Evolutionary conservation across 2,888 invertebrate species (phyloP), one percentile per base, ranked within the genome.

Genomic region (Cosmia pyralina): DNA sequence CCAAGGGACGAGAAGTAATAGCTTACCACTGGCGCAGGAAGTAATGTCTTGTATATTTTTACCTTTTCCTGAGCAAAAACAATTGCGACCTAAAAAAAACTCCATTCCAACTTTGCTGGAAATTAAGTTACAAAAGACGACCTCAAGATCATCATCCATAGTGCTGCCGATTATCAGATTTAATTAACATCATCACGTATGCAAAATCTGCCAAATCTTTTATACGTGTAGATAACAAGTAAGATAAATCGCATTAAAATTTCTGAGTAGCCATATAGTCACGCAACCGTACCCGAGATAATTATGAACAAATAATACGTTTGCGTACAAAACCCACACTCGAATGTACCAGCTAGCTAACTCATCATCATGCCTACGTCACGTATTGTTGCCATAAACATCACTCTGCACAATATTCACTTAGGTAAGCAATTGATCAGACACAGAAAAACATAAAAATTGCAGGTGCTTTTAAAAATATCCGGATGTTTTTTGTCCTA

Each of bases 61-160:
- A 50, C 4, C 48, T 50, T 50, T 41, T n/a, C 38, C n/a, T 97
- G 96, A 97, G 97, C 28, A 17, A 22, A 34, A 65, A 15, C 5
- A 46, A 48, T 19, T 22, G 11, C 15, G 7, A 38, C 46, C 17
- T 10, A 41, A 58, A 50, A n/a, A 10, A 19, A 11, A 53, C 44
- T 15, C 7, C 6, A 22, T 3, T n/a, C n/a, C n/a, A n/a, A 44
- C 55, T 46, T 13, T 4, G 28, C 15, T 8, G 17, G 1, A 62
- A 72, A 52, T 50, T 46, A 48, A 28, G 28, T 22, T 34, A 41
- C 11, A 46, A 34, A 70, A n/a, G 11, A 58, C 10, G 28, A 69
- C 7, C 44, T 50, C 13, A 11, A 10, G n/a, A n/a, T n/a, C 34
- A 52, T 38, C 22, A 34, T 34, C 17, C n/a, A 58, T 34, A 68